These are phyloP conservation scores for Pandemis corylana DNA, from an alignment of 2,888 invertebrate species.

Conservation along the genomic window DNA sequence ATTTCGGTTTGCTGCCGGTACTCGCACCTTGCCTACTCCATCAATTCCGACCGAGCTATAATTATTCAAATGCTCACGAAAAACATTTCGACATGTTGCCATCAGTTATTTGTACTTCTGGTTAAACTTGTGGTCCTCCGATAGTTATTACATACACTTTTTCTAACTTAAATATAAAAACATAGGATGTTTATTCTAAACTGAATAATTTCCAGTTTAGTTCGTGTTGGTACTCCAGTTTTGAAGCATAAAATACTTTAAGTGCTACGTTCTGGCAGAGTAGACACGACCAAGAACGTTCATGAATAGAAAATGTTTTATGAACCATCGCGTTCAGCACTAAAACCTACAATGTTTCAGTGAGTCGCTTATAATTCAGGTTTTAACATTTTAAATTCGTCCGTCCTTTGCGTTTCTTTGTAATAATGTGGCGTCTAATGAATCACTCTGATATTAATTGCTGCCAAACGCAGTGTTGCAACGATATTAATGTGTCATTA, in stretches of 20 bases:
- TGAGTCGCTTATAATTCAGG: slow-evolving; percentile 64
- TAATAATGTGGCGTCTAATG: slow-evolving; percentile 24
- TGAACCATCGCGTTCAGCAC: slow-evolving; percentile 54
- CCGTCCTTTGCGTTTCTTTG: slow-evolving; percentile 55
- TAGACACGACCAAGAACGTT: slow-evolving; percentile 47
- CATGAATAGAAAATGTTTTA: slow-evolving; percentile 64
- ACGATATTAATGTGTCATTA: slow-evolving; percentile 51
- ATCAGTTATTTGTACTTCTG: slow-evolving; percentile 20
- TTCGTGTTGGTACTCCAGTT: slow-evolving; percentile 39
- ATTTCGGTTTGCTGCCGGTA: slow-evolving; percentile 40
- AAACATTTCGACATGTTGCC: slow-evolving; percentile 30
- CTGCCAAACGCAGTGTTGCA: slow-evolving; percentile 50
- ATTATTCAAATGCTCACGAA: slow-evolving; percentile 43
- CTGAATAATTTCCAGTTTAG: slow-evolving; percentile 31
- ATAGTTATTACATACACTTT: slow-evolving; percentile 3
- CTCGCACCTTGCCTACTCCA: slow-evolving; percentile 37
- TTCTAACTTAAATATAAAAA: slow-evolving; percentile 18
- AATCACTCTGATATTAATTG: slow-evolving; percentile 36
- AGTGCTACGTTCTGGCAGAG: slow-evolving; percentile 44
- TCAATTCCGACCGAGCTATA: slow-evolving; percentile 38
- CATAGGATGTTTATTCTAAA: slow-evolving; percentile 9
- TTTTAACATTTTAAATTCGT: slow-evolving; percentile 72
- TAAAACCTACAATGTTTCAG: slow-evolving; percentile 67
- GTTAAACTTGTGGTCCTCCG: slow-evolving; percentile 18
- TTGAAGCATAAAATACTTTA: slow-evolving; percentile 47